phyloP scores from a whole-genome alignment of 2,888 invertebrate genomes.

The Scaptomyza polygonia region DNA sequence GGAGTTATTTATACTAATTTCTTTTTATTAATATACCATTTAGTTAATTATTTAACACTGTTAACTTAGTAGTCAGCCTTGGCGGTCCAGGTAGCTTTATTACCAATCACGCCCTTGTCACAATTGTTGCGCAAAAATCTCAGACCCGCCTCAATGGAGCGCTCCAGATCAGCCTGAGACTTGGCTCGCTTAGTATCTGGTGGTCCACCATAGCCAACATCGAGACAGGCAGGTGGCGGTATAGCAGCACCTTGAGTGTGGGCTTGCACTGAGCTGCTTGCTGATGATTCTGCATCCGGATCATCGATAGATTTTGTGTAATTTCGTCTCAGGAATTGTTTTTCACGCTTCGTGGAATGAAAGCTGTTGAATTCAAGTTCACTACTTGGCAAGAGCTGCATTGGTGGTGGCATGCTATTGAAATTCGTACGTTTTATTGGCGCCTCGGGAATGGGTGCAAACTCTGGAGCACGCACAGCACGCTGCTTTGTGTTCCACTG shows the following conservation, averaged over 20 bases:
- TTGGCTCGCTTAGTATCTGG: conserved; percentile 65
- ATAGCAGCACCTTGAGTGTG: conserved; percentile 85
- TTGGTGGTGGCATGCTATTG: conserved; percentile 57
- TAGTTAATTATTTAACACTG: not conserved
- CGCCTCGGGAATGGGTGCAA: conserved; percentile 87
- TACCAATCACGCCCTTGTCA: conserved; percentile 84
- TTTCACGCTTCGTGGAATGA: conserved; percentile 67
- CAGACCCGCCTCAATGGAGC: conserved; percentile 86
- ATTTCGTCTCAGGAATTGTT: conserved; percentile 75
- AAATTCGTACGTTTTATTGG: conserved; percentile 72
- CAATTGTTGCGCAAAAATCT: conserved; percentile 85
- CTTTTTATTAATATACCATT: not conserved
- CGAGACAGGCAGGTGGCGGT: conserved; percentile 88
- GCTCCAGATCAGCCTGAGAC: conserved; percentile 82
- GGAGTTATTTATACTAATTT: not conserved
- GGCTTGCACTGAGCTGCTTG: conserved; percentile 4
- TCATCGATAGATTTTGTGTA: conserved; percentile 39
- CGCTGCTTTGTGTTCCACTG: conserved; percentile 87
- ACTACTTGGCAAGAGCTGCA: conserved; percentile 19
- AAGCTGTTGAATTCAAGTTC: conserved; percentile 58
- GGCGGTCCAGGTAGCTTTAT: conserved; percentile 83
- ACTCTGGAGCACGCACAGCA: conserved; percentile 89
- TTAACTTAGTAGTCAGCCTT: conserved; percentile 81
- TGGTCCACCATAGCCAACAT: conserved; percentile 85
- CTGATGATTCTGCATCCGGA: conserved; percentile 6